phyloP scores from a whole-genome alignment of 2,888 invertebrate genomes.

The Caenorhabditis zanzibari region DNA sequence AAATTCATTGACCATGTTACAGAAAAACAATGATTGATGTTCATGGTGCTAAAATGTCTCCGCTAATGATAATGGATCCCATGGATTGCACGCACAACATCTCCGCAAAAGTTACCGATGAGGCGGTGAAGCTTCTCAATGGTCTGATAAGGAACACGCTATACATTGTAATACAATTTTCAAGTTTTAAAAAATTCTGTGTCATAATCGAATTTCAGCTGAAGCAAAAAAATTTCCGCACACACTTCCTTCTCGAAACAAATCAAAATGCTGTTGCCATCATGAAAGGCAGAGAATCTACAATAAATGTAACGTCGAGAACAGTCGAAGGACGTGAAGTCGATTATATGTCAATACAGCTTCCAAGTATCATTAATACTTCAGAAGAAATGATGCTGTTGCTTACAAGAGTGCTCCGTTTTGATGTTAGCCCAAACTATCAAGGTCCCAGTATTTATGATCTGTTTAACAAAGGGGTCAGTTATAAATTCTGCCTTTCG shows the following conservation, averaged over 20 bases:
- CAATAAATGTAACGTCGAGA: slow-evolving; percentile 10
- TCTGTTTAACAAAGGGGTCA: slow-evolving; percentile 35
- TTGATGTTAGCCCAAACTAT: slow-evolving; percentile 40
- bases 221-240: slow-evolving; percentile 45
- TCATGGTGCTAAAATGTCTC: slow-evolving; percentile 21
- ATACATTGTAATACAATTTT: slow-evolving; percentile 50
- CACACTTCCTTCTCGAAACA: slow-evolving; percentile 26
- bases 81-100: slow-evolving; percentile 73
- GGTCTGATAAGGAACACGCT: slow-evolving; percentile 55
- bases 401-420: slow-evolving; percentile 41
- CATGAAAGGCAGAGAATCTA: slow-evolving; percentile 24
- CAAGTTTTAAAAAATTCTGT: too few relatives aligned
- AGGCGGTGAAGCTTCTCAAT: slow-evolving; percentile 53
- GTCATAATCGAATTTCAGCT: slow-evolving; percentile 32
- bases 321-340: slow-evolving; percentile 6
- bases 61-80: slow-evolving; percentile 69
- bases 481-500: background rate
- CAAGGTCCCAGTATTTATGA: slow-evolving; percentile 43
- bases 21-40: slow-evolving; percentile 34
- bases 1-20: background rate
- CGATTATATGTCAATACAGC: slow-evolving; percentile 28
- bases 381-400: slow-evolving; percentile 37
- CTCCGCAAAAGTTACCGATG: slow-evolving; percentile 60
- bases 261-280: slow-evolving; percentile 15
- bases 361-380: slow-evolving; percentile 36